phyloP scores from a whole-genome alignment of 2,888 invertebrate species.

The Philhelius pedissequus region DNA sequence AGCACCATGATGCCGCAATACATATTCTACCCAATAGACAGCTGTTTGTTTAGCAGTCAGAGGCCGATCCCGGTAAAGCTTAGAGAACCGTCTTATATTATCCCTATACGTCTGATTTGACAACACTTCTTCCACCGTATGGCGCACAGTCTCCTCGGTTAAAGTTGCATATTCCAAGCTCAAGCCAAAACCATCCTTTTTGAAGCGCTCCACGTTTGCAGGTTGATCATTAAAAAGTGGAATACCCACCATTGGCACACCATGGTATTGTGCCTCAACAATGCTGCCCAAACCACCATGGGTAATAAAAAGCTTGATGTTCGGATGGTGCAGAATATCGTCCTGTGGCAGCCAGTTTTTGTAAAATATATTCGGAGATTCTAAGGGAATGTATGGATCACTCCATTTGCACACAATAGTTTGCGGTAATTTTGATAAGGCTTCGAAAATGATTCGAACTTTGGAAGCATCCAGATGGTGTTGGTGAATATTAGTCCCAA shows the following conservation, averaged over 20 bases:
- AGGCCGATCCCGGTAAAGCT: slow-evolving; percentile 80
- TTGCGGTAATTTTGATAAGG: slow-evolving; percentile 80
- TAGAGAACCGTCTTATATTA: slow-evolving; percentile 77
- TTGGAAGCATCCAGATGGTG: slow-evolving; percentile 74
- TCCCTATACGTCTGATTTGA: slow-evolving; percentile 69
- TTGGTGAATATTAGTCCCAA: slow-evolving; percentile 75
- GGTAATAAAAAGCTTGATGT: slow-evolving; percentile 79
- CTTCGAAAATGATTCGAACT: slow-evolving; percentile 74
- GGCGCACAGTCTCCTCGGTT: slow-evolving; percentile 58
- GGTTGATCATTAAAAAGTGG: slow-evolving; percentile 90
- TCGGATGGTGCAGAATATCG: slow-evolving; percentile 86
- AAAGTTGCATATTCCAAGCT: slow-evolving; percentile 61
- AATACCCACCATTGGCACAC: slow-evolving; percentile 85
- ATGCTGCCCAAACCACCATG: slow-evolving; percentile 84
- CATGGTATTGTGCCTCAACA: slow-evolving; percentile 88
- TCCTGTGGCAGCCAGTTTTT: slow-evolving; percentile 73
- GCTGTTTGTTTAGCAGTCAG: slow-evolving; percentile 80
- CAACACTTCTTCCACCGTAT: slow-evolving; percentile 70
- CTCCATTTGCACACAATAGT: slow-evolving; percentile 85
- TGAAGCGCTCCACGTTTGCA: slow-evolving; percentile 86
- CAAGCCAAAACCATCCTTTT: slow-evolving; percentile 80
- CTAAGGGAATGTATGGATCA: slow-evolving; percentile 76
- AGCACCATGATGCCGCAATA: slow-evolving; percentile 80
- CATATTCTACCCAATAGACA: slow-evolving; percentile 81
- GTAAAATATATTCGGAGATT: slow-evolving; percentile 74